Evolutionary conservation across 2,888 invertebrate species (phyloP), one percentile per base, ranked within the genome.

Genomic region (Thelaira solivaga): DNA sequence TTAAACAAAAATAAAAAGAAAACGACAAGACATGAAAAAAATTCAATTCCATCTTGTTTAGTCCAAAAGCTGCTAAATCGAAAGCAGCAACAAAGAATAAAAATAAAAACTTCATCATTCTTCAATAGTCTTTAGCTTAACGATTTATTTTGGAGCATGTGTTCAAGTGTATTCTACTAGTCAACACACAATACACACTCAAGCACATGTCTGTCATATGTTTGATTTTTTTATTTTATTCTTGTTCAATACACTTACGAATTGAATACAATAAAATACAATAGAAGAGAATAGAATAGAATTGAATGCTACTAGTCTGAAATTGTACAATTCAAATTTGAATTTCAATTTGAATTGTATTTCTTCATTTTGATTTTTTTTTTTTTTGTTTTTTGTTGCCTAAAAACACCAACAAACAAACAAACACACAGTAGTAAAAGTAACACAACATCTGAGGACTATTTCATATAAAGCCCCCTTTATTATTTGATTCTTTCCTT

Each of bases 111-210:
- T 76, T 76, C 61, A 75, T 76, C 65, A 76, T 65, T 71, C 67
- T 75, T 67, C 74, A 55, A 68, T 68, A 75, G 57, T 43, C 49
- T 67, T 65, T 64, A 51, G 51, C 43, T 69, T 69, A 49, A 69
- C 68, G 69, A 69, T 59, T 61, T 51, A 67, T 67, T 74, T 78
- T 61, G 71, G 78, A 78, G 61, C 78, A 78, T 78, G 78, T 78
- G 78, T 74, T 78, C 64, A 78, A 78, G 78, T 69, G 69, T 51
- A 41, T 49, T 68, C 61, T 57, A 20, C 36, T 29, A 43, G 43
- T 18, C 49, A 16, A 51, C 47, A 62, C 47, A 57, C 55, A 62
- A 45, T 41, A 72, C 55, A 64, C 62, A 57, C 73, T 69, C 57
- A 59, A 62, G 29, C 77, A 77, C 61, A 68, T 77, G 77, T 68